Evolutionary conservation across 2,113 vertebrate genomes (phyloP), one percentile per base, ranked within the genome.

Genomic region (Lathamus discolor): DNA sequence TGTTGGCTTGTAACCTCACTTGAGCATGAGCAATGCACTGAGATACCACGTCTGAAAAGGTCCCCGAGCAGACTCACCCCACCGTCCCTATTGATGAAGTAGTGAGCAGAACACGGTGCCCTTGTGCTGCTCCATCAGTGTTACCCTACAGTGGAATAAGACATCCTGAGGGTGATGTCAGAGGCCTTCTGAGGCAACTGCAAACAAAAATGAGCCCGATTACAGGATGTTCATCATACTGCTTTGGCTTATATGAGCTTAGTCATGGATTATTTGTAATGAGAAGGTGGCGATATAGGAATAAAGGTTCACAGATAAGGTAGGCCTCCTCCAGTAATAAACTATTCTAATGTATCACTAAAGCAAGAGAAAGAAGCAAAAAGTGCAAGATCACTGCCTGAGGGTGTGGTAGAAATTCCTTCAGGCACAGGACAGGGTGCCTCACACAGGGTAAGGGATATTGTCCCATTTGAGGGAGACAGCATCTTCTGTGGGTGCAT

Each of bases 11-110:
- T 46, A 78, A 72, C 16, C 27, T 80, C 48, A 35, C 43, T 15
- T 57, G 7, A 64, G 51, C 4, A 1, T 29, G 17, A 80, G 63
- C 35, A 55, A 31, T 3, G 17, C 0, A 0, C 49, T 31, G 33
- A 79, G 48, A 24, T 66, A 63, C 9, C 17, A 29, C 9, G 23
- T 12, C 48, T 52, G 73, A 49, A 46, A 44, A 82, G 3, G 37
- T 20, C n/a, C 54, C 14, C 6, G 4, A 41, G n/a, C 69, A 91
- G 52, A 33, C 48, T 57, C 23, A 35, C 7, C 16, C 12, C 61
- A 22, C 2, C 0, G 0, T 13, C 69, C 61, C 27, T 28, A 4
- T 5, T 1, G 1, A 20, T 9, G 67, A 48, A 87, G 48, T 6
- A 57, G 62, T 7, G 13, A 43, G 13, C 33, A 49, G 35, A n/a